Percentiles rank a stretch among this genome's conserved stretches.
These are phyloP conservation scores for Alectoris magna DNA, from an alignment of 2,797 vertebrate species.

Conservation along the genomic window DNA sequence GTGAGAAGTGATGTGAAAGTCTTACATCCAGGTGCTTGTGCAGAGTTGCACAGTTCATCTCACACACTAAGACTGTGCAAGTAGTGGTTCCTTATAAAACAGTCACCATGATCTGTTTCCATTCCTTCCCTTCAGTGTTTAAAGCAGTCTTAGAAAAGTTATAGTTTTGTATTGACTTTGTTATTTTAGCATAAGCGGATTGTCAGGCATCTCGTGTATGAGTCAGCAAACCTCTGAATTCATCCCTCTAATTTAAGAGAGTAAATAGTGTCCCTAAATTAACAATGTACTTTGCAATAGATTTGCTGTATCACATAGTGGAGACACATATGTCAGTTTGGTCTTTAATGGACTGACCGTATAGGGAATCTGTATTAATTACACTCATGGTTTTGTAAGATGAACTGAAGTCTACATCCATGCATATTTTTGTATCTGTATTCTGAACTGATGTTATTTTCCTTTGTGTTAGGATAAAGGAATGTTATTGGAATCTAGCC, in stretches of 20 bases:
- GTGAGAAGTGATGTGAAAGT: fast-evolving
- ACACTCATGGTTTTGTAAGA: background rate
- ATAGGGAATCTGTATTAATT: background rate
- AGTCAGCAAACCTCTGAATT: background rate
- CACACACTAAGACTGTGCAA: background rate
- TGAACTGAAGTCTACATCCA: constrained; percentile 1
- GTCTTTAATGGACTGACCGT: background rate
- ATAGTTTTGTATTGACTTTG: background rate
- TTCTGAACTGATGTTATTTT: constrained; percentile 37
- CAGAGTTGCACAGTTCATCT: background rate
- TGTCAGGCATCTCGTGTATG: background rate
- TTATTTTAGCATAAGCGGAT: background rate
- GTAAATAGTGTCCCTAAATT: background rate
- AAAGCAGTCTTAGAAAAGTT: background rate
- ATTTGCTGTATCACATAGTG: background rate
- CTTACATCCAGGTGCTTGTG: fast-evolving
- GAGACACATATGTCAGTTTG: background rate
- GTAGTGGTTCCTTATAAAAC: background rate
- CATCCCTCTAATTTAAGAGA: background rate
- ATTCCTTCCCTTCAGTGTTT: background rate
- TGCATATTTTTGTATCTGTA: background rate
- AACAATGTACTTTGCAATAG: background rate
- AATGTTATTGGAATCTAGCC: constrained; percentile 67
- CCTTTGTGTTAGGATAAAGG: constrained; percentile 76
- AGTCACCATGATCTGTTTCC: background rate